Conservation (phyloP, 2,888 invertebrate genomes). For the Dryomyza anilis region DNA sequence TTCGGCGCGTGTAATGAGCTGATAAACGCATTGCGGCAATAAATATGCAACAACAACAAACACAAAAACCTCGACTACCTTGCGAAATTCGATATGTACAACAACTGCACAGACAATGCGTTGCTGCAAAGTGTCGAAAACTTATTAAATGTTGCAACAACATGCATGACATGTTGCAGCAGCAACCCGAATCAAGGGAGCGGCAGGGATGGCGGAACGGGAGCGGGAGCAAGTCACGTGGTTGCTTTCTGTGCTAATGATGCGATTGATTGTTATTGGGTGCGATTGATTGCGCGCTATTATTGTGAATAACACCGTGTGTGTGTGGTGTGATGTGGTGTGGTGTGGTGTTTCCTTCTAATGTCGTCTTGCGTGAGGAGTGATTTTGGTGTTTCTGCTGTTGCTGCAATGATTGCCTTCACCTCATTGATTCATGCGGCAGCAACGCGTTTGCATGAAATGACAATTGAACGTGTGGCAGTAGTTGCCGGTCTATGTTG, state of each 20-base stretch:
- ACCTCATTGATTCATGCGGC: slow-evolving; percentile 6
- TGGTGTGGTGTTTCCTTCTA: too few species aligned
- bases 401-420: background rate
- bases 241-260: too few species aligned
- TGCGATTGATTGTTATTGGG: too few species aligned
- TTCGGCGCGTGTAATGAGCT: background rate
- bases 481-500: background rate
- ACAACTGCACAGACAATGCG: background rate
- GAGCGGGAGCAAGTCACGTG: too few species aligned
- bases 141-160: slow-evolving; percentile 9
- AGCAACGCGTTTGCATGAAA: background rate
- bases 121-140: background rate
- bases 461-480: background rate
- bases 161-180: background rate
- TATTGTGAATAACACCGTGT: too few species aligned
- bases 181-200: background rate
- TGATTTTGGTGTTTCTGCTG: background rate
- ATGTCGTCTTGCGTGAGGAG: too few species aligned
- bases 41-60: background rate
- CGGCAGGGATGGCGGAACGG: background rate
- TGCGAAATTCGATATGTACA: background rate
- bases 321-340: too few species aligned
- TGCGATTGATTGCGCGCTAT: too few species aligned
- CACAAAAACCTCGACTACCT: slow-evolving; percentile 3
- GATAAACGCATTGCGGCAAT: background rate